Evolutionary conservation across 2,797 vertebrate species (phyloP), one percentile per base, ranked within the genome.

Genomic region (Pachyuromys duprasi): DNA sequence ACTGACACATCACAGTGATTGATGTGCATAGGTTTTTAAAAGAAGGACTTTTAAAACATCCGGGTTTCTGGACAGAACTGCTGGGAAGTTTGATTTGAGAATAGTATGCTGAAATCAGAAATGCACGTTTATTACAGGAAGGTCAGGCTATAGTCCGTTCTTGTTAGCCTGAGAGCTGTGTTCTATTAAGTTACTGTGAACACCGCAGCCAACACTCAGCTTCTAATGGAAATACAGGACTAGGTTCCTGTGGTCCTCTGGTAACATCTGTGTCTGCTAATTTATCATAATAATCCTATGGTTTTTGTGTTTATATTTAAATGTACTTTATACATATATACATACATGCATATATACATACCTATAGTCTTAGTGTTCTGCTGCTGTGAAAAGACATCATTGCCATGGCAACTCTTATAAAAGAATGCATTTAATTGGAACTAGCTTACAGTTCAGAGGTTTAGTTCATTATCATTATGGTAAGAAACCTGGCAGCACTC

Each of bases 281-380:
- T 87, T 15, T 15, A 72, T 39, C 69, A 42, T 11, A 57, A 57
- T 11, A 57, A 87, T 82, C 70, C 18, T 53, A 26, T 15, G 26
- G 57, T 42, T 28, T 90, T 89, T 91, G 31, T 88, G 20, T 65
- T 94, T 95, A 39, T 55, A 4, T 90, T 91, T 92, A 42, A 15
- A 33, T 13, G 63, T 1, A 57, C 69, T 39, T 84, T 80, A 36
- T 86, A 24, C 49, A 67, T 67, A n/a, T 49, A 67, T n/a, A n/a
- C 63, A 49, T 33, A 33, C 28, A 36, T 86, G 14, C n/a, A 53
- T 67, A n/a, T 31, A 49, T 33, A 33, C 28, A 9, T 84, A 49
- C 82, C 42, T 69, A 69, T 12, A n/a, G 20, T 53, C 63, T 69
- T 86, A n/a, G 36, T 86, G 31, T 53, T 86, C 63, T 36, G 5